Conservation (phyloP, 2,113 vertebrate species). For the Pangasianodon hypophthalmus region DNA sequence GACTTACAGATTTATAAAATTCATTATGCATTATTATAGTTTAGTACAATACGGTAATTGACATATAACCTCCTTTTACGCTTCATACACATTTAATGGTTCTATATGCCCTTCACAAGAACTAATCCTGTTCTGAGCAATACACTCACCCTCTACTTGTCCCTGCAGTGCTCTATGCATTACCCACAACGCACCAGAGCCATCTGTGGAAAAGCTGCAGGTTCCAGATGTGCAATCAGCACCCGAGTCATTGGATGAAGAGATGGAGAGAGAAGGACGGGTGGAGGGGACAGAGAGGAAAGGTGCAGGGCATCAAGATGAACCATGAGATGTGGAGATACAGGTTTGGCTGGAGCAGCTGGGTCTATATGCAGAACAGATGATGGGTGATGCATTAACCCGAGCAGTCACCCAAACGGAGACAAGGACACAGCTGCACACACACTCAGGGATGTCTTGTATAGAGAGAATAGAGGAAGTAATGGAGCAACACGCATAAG, state of each 20-base stretch:
- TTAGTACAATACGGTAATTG: not conserved
- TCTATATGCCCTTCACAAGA: slow-evolving; percentile 79
- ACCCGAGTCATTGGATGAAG: slow-evolving; percentile 67
- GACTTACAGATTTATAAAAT: not conserved
- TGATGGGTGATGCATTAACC: slow-evolving; percentile 75
- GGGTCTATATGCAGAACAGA: slow-evolving; percentile 68
- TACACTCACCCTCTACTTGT: slow-evolving; percentile 39
- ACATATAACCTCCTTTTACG: not conserved
- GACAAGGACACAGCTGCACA: slow-evolving; percentile 18
- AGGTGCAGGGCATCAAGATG: slow-evolving; percentile 37
- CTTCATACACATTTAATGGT: slow-evolving; percentile 63
- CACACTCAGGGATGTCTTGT: slow-evolving; percentile 36
- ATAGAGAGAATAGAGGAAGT: not conserved
- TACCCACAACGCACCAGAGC: slow-evolving; percentile 75
- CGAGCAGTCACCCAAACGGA: slow-evolving; percentile 64
- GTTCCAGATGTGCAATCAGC: slow-evolving; percentile 89
- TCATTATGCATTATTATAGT: not conserved
- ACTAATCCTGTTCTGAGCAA: slow-evolving; percentile 14
- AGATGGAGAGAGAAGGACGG: slow-evolving; percentile 56
- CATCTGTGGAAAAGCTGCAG: slow-evolving; percentile 70
- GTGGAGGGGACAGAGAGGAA: slow-evolving; percentile 43
- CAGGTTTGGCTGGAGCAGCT: slow-evolving; percentile 57
- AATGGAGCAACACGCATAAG: not conserved
- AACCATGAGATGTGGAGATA: slow-evolving; percentile 38
- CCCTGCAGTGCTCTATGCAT: slow-evolving; percentile 55